Conservation (phyloP, 2,113 vertebrate genomes). For the Tragelaphus imberbis region DNA sequence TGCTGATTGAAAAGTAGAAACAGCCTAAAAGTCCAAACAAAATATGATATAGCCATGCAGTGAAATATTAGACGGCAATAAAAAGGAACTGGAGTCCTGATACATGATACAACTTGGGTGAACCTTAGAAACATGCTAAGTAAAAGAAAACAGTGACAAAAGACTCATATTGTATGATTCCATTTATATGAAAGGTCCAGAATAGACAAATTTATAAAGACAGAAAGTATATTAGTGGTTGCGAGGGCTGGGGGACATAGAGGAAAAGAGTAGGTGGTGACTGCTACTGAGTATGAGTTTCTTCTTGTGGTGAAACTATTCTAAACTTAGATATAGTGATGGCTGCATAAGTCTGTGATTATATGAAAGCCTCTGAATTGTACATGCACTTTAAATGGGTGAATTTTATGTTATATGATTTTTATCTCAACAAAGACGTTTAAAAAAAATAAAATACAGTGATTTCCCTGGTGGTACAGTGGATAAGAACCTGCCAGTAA, state of each 20-base stretch:
- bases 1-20: background rate
- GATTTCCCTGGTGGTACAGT: background rate
- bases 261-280: background rate
- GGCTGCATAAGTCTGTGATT: background rate
- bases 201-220: background rate
- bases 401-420: background rate
- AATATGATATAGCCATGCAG: background rate
- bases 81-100: background rate
- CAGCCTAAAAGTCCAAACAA: background rate
- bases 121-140: background rate
- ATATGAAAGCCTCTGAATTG: background rate
- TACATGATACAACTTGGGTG: background rate
- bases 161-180: background rate
- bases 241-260: background rate
- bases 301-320: background rate
- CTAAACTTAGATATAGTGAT: background rate
- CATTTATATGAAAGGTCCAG: background rate
- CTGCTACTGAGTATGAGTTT: background rate
- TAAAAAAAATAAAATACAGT: background rate
- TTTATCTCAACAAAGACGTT: background rate
- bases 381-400: background rate
- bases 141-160: background rate
- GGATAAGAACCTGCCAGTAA: background rate
- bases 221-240: background rate
- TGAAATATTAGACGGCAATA: background rate